A percentile compares a stretch with the other conserved stretches of the same genome.
Evolutionary conservation across 2,113 vertebrate genomes (phyloP).

Genomic region (Cavia aperea): DNA sequence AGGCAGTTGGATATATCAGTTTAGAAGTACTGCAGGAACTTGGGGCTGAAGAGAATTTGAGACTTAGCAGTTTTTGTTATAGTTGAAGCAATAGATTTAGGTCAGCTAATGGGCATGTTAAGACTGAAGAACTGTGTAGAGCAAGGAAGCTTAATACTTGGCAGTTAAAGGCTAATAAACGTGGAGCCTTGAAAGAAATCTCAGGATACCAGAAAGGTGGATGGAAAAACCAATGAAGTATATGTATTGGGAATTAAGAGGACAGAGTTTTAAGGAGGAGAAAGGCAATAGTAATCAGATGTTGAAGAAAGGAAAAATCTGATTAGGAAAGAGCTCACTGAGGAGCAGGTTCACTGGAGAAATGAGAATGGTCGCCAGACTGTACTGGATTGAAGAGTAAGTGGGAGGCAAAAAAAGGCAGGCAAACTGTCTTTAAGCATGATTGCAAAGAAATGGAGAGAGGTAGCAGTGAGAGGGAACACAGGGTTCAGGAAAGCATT

Average conservation of each 20-base stretch:
- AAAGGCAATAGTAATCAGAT: background rate
- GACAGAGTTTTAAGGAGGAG: background rate
- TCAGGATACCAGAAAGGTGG: background rate
- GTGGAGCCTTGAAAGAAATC: background rate
- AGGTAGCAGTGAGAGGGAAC: background rate
- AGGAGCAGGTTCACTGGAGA: background rate
- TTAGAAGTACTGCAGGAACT: background rate
- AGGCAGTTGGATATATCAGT: background rate
- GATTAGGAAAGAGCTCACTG: background rate
- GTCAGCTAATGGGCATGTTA: background rate
- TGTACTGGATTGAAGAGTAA: background rate
- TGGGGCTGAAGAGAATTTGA: background rate
- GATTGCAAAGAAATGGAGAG: background rate
- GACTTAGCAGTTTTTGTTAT: background rate
- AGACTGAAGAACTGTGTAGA: slow-evolving; percentile 15
- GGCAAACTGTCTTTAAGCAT: background rate
- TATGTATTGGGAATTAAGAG: background rate
- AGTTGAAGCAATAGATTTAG: background rate
- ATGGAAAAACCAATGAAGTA: background rate
- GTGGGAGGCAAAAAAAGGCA: background rate
- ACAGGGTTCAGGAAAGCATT: background rate
- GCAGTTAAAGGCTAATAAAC: background rate
- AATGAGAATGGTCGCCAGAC: background rate
- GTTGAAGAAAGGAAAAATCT: background rate
- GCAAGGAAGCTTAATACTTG: background rate